These are phyloP conservation scores for Drosophila quinaria DNA, from an alignment of 2,888 invertebrate genomes.

Conservation along the genomic window DNA sequence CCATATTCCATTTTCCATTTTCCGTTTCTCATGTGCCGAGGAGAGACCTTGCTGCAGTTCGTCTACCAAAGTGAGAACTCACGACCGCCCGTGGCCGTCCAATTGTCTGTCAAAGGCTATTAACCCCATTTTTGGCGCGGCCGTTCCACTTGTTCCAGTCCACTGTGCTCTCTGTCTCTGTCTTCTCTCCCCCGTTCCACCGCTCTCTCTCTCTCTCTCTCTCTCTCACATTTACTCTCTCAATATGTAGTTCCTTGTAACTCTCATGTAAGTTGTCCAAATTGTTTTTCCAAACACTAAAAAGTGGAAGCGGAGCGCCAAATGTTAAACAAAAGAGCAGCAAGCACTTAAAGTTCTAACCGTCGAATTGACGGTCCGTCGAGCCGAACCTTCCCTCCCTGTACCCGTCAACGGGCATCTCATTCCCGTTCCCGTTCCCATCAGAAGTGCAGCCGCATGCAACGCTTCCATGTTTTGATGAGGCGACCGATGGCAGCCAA, in stretches of 20 bases:
- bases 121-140: slow-evolving; percentile 67
- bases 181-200: not conserved
- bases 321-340: slow-evolving; percentile 48
- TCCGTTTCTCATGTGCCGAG: slow-evolving; percentile 34
- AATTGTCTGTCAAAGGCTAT: slow-evolving; percentile 74
- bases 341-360: slow-evolving; percentile 27
- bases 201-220: slow-evolving; percentile 6
- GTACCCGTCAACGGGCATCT: slow-evolving; percentile 10
- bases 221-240: not conserved
- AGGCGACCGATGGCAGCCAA: slow-evolving; percentile 30
- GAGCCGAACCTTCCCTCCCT: slow-evolving; percentile 4
- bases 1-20: slow-evolving; percentile 45
- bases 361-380: slow-evolving; percentile 5
- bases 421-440: slow-evolving; percentile 37
- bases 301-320: slow-evolving; percentile 52
- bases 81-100: slow-evolving; percentile 72
- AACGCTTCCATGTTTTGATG: slow-evolving; percentile 52
- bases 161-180: slow-evolving; percentile 13
- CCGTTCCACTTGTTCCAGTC: slow-evolving; percentile 73
- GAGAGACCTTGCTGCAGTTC: slow-evolving; percentile 20
- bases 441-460: slow-evolving; percentile 28
- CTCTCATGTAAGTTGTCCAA: slow-evolving; percentile 43
- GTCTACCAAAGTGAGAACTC: slow-evolving; percentile 74
- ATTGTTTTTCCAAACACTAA: slow-evolving; percentile 56
- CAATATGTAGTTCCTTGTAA: slow-evolving; percentile 1